Evolutionary conservation across 1,140 invertebrate genomes (phyloP).

Genomic region (Archegozetes longisetosus): DNA sequence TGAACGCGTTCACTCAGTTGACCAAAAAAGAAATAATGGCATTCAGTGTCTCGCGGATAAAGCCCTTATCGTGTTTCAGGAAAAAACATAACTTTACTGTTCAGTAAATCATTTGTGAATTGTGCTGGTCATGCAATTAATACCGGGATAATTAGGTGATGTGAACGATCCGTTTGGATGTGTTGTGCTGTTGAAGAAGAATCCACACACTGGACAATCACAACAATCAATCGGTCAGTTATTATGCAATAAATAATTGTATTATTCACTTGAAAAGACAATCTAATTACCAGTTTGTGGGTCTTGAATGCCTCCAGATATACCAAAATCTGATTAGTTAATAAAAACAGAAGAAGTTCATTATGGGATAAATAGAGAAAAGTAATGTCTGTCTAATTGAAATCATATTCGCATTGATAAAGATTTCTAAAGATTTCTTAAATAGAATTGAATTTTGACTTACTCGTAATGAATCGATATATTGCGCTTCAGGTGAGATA

Average conservation of each 20-base stretch:
- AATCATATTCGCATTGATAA: no score
- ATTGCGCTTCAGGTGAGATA: no score
- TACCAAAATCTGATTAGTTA: constrained; percentile 39
- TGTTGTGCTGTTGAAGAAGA: constrained; percentile 46
- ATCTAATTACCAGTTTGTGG: constrained; percentile 17
- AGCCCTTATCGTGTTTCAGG: no score
- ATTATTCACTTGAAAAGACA: neutral
- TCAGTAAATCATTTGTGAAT: neutral
- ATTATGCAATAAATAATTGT: neutral
- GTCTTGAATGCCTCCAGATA: constrained; percentile 51
- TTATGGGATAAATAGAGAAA: no score
- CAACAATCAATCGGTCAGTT: neutral
- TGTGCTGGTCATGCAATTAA: constrained; percentile 45
- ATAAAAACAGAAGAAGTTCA: no score
- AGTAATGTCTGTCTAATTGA: no score
- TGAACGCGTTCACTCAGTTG: constrained; percentile 58
- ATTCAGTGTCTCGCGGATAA: constrained; percentile 80
- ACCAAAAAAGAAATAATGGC: constrained; percentile 85
- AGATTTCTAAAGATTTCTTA: no score
- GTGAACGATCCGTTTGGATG: constrained; percentile 59
- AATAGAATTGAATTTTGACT: constrained; percentile 30
- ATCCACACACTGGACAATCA: constrained; percentile 30
- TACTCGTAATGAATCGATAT: constrained; percentile 75
- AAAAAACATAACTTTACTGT: neutral
- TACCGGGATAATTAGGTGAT: constrained; percentile 81